Base-by-base conservation (phyloP, 2,888 invertebrate species). In the Junonia oenone region DNA sequence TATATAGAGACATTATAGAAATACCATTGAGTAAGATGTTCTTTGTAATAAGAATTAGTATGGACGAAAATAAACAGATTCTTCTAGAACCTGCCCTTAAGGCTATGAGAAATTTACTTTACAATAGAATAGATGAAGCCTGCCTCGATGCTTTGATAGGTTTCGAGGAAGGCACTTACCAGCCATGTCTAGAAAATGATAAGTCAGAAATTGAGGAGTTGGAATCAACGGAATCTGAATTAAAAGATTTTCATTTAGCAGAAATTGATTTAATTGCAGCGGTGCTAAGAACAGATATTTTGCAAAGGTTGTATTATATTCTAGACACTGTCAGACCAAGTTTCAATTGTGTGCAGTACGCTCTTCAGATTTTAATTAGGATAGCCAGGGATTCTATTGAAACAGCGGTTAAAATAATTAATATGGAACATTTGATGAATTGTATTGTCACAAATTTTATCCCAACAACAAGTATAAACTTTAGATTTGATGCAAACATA, bases 171-270 rank as follows among this genome's bases (percentile, higher is more conserved):
- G 94, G 93, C 17, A 78, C 91, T 62, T 77, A 91, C 64, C 93
- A 95, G 68, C 95, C 96, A 3, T 86, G 81, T 38, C 64, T 92
- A 35, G 85, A 87, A 64, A 87, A 89, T 78, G 89, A 91, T 45
- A 90, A 81, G 68, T 81, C 81, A 40, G 92, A 92, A 69, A 91
- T 91, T 63, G 76, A 90, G 56, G 92, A 92, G 65, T 73, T 91
- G n/a, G 90, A 91, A 31, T 89, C 92, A 55, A 81, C 89, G 40
- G 87, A 82, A 68, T 75, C 82, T 1, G 95, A 95, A 56, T 91
- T 97, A 63, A 96, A 96, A 72, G 98, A 98, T 83, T 95, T 95
- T 71, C 96, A 98, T 78, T 81, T 98, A 51, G 94, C 95, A 6
- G 96, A 97, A 86, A 92, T 94, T 27, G 97, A 98, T 89, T 85